A percentile compares a stretch with the other conserved stretches of the same genome.
Evolutionary conservation across 2,888 invertebrate genomes (phyloP).

Genomic region (Exocentrus adspersus): DNA sequence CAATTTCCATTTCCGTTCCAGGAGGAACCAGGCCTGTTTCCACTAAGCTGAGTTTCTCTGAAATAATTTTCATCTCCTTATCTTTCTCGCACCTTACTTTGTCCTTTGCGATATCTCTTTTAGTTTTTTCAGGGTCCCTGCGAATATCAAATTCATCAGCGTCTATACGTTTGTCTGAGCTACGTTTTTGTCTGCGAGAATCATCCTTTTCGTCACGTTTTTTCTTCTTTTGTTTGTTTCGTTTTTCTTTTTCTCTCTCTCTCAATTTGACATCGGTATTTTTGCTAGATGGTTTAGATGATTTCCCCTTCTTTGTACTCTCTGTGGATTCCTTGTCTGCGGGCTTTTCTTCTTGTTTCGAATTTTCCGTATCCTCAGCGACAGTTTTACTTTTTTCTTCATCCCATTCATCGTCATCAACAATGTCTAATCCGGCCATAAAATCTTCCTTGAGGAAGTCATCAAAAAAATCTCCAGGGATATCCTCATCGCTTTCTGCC

Average conservation of each 20-base stretch:
- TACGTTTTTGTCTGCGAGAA: slow-evolving; percentile 19
- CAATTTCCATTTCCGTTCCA: slow-evolving; percentile 63
- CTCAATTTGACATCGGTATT: slow-evolving; percentile 26
- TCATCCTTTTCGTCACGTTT: slow-evolving; percentile 14
- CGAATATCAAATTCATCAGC: slow-evolving; percentile 46
- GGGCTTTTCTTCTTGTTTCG: slow-evolving; percentile 13
- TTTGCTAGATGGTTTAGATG: slow-evolving; percentile 17
- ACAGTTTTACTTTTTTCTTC: slow-evolving; percentile 25
- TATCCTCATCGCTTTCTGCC: slow-evolving; percentile 55
- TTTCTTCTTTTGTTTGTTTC: slow-evolving; percentile 4
- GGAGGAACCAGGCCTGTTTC: slow-evolving; percentile 64
- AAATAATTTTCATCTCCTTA: slow-evolving; percentile 60
- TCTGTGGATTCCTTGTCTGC: background rate
- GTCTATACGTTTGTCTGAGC: slow-evolving; percentile 29
- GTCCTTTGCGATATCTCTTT: slow-evolving; percentile 61
- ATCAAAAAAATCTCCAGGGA: slow-evolving; percentile 62
- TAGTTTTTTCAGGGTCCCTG: slow-evolving; percentile 63
- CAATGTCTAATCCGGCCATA: slow-evolving; percentile 62
- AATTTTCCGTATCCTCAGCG: background rate
- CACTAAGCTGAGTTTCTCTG: slow-evolving; percentile 60
- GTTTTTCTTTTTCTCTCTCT: slow-evolving; percentile 15
- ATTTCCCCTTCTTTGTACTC: slow-evolving; percentile 6
- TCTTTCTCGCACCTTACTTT: slow-evolving; percentile 61
- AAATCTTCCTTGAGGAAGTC: slow-evolving; percentile 63
- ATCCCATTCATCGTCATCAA: slow-evolving; percentile 61